Evolutionary conservation across 2,888 invertebrate genomes (phyloP).

Genomic region (Drosophila tripunctata): DNA sequence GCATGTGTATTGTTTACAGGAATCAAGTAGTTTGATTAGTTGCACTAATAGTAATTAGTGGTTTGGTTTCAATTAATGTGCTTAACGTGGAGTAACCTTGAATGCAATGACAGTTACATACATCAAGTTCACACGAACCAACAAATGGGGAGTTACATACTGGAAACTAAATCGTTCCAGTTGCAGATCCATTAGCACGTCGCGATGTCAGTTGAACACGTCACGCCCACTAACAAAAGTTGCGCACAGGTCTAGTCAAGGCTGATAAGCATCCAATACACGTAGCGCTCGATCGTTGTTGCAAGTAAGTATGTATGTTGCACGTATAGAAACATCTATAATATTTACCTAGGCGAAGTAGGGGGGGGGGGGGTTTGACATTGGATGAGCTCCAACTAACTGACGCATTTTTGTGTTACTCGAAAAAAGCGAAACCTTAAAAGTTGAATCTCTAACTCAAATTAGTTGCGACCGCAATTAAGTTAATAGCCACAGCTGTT

Average conservation of each 20-base stretch:
- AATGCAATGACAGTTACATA: slow-evolving; percentile 11
- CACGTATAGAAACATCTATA: slow-evolving; percentile 27
- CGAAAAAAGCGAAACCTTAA: slow-evolving; percentile 23
- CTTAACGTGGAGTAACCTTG: too few relatives aligned
- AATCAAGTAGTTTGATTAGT: background rate
- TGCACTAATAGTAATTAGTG: background rate
- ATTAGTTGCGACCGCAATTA: slow-evolving; percentile 62
- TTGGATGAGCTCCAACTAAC: slow-evolving; percentile 28
- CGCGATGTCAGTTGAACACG: background rate
- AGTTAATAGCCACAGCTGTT: slow-evolving; percentile 50
- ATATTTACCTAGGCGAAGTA: too few relatives aligned
- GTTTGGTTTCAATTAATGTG: background rate
- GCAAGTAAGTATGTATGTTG: background rate
- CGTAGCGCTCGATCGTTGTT: slow-evolving; percentile 2
- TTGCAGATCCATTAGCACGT: slow-evolving; percentile 18
- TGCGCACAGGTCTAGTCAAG: slow-evolving; percentile 7
- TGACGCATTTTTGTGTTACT: slow-evolving; percentile 36
- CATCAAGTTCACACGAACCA: slow-evolving; percentile 33
- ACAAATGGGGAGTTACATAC: background rate
- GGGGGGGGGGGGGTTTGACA: slow-evolving; percentile 26
- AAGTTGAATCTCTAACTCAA: slow-evolving; percentile 27
- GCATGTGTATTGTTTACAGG: too few relatives aligned
- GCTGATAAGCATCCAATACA: slow-evolving; percentile 37
- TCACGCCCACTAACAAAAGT: slow-evolving; percentile 41
- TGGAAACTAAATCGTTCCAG: background rate